Evolutionary conservation across 2,888 invertebrate species (phyloP).

Genomic region (Andrena dorsata): DNA sequence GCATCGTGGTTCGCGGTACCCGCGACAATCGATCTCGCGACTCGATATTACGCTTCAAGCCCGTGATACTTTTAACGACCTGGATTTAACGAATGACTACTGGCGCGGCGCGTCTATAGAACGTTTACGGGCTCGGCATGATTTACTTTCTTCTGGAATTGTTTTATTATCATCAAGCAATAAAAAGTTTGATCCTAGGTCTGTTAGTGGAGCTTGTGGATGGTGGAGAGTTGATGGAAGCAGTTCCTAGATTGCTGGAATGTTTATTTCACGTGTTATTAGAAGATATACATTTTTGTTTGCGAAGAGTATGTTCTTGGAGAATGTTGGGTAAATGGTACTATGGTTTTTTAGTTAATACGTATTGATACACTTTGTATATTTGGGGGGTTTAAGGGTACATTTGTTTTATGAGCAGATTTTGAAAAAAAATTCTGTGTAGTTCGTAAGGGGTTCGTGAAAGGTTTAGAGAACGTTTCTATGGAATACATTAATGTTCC

Average conservation of each 20-base stretch:
- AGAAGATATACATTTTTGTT: no score
- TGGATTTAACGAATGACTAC: constrained; percentile 19
- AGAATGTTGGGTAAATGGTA: no score
- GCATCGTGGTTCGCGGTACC: constrained; percentile 48
- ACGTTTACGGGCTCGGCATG: neutral
- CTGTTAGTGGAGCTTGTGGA: neutral
- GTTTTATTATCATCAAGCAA: neutral
- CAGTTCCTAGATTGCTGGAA: no score
- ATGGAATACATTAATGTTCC: constrained; percentile 2
- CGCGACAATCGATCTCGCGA: constrained; percentile 59
- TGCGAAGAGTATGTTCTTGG: no score
- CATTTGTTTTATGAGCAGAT: neutral
- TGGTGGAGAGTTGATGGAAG: neutral
- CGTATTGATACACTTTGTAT: neutral
- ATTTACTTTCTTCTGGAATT: neutral
- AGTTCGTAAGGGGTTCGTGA: neutral
- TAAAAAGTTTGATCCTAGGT: neutral
- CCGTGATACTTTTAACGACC: constrained; percentile 45
- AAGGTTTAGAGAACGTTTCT: neutral
- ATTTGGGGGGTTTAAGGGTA: neutral
- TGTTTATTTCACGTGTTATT: no score
- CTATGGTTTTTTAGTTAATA: no score
- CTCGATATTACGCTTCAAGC: constrained; percentile 47
- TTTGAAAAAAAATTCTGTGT: neutral
- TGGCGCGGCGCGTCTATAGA: neutral